These are phyloP conservation scores for Acholoe squamosa DNA, from an alignment of 2,888 invertebrate genomes.

Conservation along the genomic window DNA sequence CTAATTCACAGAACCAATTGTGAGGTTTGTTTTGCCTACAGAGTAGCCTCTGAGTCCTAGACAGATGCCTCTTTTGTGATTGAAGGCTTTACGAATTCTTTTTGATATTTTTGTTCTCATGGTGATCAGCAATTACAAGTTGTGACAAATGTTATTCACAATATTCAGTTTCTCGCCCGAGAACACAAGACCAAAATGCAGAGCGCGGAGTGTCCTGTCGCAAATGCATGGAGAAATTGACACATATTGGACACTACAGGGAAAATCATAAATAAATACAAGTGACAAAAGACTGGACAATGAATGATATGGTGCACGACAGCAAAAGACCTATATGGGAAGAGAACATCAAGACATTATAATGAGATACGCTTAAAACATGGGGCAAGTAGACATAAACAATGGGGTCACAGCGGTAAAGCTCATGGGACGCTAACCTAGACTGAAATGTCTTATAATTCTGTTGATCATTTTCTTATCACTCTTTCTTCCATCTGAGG, in stretches of 20 bases:
- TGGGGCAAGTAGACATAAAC: background rate
- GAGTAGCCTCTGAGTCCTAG: too few species aligned
- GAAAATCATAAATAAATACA: background rate
- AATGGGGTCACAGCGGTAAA: background rate
- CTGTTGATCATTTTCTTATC: background rate
- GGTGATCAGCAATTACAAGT: background rate
- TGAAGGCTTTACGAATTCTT: too few species aligned
- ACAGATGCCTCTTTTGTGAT: too few species aligned
- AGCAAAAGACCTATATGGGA: slow-evolving; percentile 20
- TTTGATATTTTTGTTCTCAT: too few species aligned
- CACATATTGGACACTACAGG: background rate
- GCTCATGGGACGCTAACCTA: slow-evolving; percentile 7
- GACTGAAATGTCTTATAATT: background rate
- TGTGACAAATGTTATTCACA: background rate
- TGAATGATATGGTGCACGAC: background rate
- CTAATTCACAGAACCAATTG: too few species aligned
- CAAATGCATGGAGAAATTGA: background rate
- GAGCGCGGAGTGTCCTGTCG: slow-evolving; percentile 4
- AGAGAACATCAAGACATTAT: background rate
- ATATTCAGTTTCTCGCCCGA: background rate
- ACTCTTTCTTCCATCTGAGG: background rate
- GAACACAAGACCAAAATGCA: background rate
- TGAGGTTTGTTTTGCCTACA: too few species aligned
- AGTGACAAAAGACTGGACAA: background rate
- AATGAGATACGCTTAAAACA: background rate